A percentile compares a stretch with the other conserved stretches of the same genome.
phyloP scores from a whole-genome alignment of 2,797 vertebrate genomes.

The Oophaga sylvatica region DNA sequence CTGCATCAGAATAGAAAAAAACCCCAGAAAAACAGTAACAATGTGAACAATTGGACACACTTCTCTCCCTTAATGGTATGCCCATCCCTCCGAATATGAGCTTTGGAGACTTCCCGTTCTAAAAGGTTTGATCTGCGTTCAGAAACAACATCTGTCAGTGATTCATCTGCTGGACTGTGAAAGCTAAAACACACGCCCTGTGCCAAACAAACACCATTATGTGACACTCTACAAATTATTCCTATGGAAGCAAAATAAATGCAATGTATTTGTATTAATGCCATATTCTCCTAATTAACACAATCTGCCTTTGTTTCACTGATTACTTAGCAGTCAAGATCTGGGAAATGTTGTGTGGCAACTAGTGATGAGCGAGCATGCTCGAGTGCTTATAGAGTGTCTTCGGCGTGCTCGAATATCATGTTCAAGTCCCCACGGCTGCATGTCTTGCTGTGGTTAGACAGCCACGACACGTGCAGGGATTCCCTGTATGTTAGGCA shows the following conservation, averaged over 20 bases:
- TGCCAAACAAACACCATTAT: conserved; percentile 43
- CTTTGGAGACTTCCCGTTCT: conserved; percentile 5
- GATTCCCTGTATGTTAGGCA: too few relatives aligned
- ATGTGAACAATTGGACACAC: not conserved
- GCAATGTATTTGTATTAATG: not conserved
- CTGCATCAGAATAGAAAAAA: not conserved
- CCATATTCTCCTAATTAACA: not conserved
- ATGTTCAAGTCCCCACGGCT: too few relatives aligned
- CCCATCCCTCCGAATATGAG: not conserved
- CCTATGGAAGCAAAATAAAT: not conserved
- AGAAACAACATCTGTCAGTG: conserved; percentile 54
- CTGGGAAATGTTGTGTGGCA: not conserved
- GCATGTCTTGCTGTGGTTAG: too few relatives aligned
- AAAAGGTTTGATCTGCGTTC: conserved; percentile 20
- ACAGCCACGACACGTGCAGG: too few relatives aligned
- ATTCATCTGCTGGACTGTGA: conserved; percentile 50
- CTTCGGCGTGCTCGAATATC: too few relatives aligned
- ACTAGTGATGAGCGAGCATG: too few relatives aligned
- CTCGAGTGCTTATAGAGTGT: too few relatives aligned
- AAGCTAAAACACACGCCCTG: conserved; percentile 6
- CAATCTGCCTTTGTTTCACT: not conserved
- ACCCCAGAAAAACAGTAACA: not conserved
- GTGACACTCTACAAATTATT: not conserved
- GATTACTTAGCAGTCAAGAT: not conserved
- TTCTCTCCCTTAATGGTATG: not conserved